phyloP scores from a whole-genome alignment of 2,113 vertebrate species.

The Triplophysa rosa region DNA sequence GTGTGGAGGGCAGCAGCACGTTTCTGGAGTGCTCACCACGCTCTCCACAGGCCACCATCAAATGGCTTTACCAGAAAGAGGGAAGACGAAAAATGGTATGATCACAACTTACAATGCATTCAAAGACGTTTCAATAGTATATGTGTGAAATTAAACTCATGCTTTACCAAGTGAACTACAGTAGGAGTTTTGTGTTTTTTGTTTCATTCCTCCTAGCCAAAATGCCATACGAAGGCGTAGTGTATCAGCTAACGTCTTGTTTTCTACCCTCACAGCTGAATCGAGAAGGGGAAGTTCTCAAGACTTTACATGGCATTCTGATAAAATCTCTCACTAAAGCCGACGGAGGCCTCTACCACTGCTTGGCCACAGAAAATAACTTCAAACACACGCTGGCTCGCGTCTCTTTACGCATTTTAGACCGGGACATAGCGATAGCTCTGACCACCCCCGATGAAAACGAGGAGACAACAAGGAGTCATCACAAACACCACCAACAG shows the following conservation, averaged over 20 bases:
- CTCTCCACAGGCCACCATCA: conserved; percentile 79
- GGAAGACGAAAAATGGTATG: conserved; percentile 77
- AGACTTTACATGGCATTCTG: conserved; percentile 79
- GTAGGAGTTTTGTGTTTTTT: no score
- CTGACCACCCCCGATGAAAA: conserved; percentile 72
- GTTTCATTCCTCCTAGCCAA: no score
- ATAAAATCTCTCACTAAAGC: conserved; percentile 75
- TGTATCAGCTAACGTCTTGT: background rate
- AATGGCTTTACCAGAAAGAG: conserved; percentile 81
- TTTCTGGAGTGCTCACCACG: conserved; percentile 82
- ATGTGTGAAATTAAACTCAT: no score
- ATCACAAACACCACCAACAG: conserved; percentile 32
- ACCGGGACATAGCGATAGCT: conserved; percentile 77
- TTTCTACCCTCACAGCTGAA: conserved; percentile 65
- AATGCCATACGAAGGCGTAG: no score
- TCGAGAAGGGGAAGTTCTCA: conserved; percentile 69
- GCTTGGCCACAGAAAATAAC: conserved; percentile 82
- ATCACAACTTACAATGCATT: background rate
- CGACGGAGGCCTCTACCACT: conserved; percentile 80
- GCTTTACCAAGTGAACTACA: no score
- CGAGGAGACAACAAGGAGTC: conserved; percentile 30
- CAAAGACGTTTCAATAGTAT: no score
- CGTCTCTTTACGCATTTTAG: conserved; percentile 76
- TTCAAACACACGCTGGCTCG: conserved; percentile 80
- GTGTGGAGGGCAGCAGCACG: conserved; percentile 81